These are phyloP conservation scores for Vimba vimba DNA, from an alignment of 2,113 vertebrate species.

Conservation along the genomic window DNA sequence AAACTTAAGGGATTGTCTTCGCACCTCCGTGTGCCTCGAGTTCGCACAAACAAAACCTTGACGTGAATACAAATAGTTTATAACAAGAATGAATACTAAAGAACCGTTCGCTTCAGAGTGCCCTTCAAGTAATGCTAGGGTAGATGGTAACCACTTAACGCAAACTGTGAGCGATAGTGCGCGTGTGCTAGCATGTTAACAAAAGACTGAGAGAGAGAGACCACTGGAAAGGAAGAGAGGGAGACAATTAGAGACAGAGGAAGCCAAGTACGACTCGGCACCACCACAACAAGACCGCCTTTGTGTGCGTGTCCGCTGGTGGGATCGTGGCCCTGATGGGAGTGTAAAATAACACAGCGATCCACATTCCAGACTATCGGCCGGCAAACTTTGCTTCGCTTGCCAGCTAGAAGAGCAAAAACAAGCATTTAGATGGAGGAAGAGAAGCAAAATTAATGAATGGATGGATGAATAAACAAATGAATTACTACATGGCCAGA, in stretches of 20 bases:
- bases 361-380: slow-evolving; percentile 26
- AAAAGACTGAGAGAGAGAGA: slow-evolving; percentile 52
- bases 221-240: not conserved
- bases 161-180: slow-evolving; percentile 7
- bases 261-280: slow-evolving; percentile 37
- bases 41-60: not conserved
- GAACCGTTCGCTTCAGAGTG: not conserved
- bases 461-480: slow-evolving; percentile 4
- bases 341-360: slow-evolving; percentile 37
- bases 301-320: slow-evolving; percentile 43
- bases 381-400: not conserved
- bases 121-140: slow-evolving; percentile 34
- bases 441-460: slow-evolving; percentile 8
- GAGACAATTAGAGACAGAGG: slow-evolving; percentile 21
- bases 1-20: not conserved
- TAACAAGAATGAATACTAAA: slow-evolving; percentile 11
- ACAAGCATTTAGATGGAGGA: not conserved
- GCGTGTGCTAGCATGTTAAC: slow-evolving; percentile 33
- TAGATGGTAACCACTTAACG: slow-evolving; percentile 28
- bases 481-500: not conserved
- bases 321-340: slow-evolving; percentile 39
- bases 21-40: not conserved
- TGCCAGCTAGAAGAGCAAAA: slow-evolving; percentile 17
- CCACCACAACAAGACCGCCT: slow-evolving; percentile 37
- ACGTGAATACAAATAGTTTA: not conserved